A percentile compares a stretch with the other conserved stretches of the same genome.
Evolutionary conservation across 2,113 vertebrate genomes (phyloP).

Genomic region (Corvus hawaiiensis): DNA sequence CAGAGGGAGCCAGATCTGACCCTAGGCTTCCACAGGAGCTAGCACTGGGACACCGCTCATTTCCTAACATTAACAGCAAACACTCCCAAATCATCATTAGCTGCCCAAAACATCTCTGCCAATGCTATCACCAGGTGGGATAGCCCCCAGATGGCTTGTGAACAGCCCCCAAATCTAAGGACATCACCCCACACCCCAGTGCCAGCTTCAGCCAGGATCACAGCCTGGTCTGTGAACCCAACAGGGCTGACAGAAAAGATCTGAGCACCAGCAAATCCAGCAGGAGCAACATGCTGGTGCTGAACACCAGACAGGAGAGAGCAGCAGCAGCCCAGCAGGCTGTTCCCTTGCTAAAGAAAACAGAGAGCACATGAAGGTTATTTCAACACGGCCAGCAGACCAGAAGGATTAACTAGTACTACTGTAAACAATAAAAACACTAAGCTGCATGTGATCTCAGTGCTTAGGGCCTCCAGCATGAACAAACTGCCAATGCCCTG

Average conservation of each 20-base stretch:
- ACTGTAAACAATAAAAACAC: background rate
- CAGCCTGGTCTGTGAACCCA: background rate
- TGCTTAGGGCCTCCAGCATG: background rate
- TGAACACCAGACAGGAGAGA: background rate
- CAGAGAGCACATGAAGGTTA: background rate
- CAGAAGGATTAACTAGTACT: background rate
- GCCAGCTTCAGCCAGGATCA: background rate
- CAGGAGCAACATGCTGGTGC: accelerated
- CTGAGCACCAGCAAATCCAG: background rate
- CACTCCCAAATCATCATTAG: background rate
- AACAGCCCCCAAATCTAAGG: background rate
- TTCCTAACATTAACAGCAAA: background rate
- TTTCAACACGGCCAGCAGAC: background rate
- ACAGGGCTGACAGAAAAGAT: background rate
- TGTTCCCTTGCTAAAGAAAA: background rate
- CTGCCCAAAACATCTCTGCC: background rate
- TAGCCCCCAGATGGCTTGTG: background rate
- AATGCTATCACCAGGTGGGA: background rate
- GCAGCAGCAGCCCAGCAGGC: background rate
- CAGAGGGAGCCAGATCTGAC: background rate
- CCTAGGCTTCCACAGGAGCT: accelerated
- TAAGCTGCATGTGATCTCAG: background rate
- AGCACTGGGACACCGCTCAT: accelerated
- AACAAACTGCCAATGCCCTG: background rate
- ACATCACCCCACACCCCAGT: background rate